Evolutionary conservation across 2,113 vertebrate species (phyloP).

Genomic region (Hiodon alosoides): DNA sequence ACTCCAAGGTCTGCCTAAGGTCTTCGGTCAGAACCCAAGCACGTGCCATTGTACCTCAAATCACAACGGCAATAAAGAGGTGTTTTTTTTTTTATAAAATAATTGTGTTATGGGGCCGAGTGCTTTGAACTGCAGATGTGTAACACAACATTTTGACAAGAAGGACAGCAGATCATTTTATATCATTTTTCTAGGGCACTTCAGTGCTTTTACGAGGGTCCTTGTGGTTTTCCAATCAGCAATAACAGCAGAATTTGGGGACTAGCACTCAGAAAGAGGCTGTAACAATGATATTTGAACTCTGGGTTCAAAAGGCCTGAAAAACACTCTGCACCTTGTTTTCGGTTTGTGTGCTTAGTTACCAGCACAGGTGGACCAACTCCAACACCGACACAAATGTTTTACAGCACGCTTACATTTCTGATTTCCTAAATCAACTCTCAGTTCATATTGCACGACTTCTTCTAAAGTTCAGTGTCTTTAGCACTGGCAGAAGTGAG

Average conservation of each 20-base stretch:
- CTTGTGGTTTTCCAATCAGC: constrained; percentile 67
- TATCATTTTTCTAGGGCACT: constrained; percentile 56
- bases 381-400: constrained; percentile 30
- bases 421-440: too few species aligned
- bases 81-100: constrained; percentile 39
- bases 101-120: constrained; percentile 40
- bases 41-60: constrained; percentile 44
- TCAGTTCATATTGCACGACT: too few species aligned
- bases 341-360: constrained; percentile 33
- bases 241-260: constrained; percentile 60
- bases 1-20: constrained; percentile 32
- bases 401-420: too few species aligned
- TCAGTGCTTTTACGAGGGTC: constrained; percentile 49
- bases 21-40: constrained; percentile 32
- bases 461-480: too few species aligned
- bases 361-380: constrained; percentile 40
- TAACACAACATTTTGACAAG: constrained; percentile 55
- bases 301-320: constrained; percentile 53
- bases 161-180: constrained; percentile 52
- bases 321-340: constrained; percentile 42
- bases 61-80: constrained; percentile 39
- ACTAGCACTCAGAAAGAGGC: constrained; percentile 46
- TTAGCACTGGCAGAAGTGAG: too few species aligned
- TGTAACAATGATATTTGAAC: constrained; percentile 63
- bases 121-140: constrained; percentile 37